These are phyloP conservation scores for Cryptocephalus moraei DNA, from an alignment of 2,888 invertebrate species.

Conservation along the genomic window DNA sequence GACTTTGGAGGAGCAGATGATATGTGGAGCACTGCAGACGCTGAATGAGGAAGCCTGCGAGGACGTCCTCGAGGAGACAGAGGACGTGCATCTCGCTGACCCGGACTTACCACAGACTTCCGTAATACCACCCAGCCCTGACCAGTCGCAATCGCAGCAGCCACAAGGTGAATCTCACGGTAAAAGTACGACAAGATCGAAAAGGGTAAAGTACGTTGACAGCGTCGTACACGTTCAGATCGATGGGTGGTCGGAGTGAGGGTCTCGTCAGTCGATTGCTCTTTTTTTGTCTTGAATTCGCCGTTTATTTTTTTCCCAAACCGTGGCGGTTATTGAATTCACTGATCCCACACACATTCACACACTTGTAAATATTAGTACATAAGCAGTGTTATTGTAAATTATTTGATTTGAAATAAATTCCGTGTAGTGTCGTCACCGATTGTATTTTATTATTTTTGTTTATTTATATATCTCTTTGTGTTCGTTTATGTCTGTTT, in stretches of 20 bases:
- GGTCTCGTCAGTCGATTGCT: no score
- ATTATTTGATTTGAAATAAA: no score
- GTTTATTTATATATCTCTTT: constrained; percentile 1
- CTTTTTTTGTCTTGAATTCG: constrained; percentile 5
- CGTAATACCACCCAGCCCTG: constrained; percentile 36
- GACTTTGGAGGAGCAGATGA: constrained; percentile 90
- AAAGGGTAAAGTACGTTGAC: constrained; percentile 21
- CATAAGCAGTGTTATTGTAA: no score
- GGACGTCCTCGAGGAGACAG: constrained; percentile 67
- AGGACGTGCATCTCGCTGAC: constrained; percentile 27
- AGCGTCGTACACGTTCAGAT: constrained; percentile 8
- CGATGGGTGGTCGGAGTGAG: neutral
- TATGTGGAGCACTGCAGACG: constrained; percentile 85
- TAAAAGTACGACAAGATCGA: constrained; percentile 5
- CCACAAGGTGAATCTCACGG: constrained; percentile 27
- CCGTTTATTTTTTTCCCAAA: no score
- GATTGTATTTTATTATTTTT: neutral
- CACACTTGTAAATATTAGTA: no score
- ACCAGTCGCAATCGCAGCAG: constrained; percentile 29
- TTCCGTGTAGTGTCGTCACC: no score
- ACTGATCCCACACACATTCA: no score
- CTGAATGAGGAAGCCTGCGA: constrained; percentile 89
- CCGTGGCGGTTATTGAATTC: no score
- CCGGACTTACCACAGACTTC: constrained; percentile 34
- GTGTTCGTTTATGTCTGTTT: neutral